These are phyloP conservation scores for Syngnathus rostellatus DNA, from an alignment of 2,797 vertebrate genomes.

Conservation along the genomic window DNA sequence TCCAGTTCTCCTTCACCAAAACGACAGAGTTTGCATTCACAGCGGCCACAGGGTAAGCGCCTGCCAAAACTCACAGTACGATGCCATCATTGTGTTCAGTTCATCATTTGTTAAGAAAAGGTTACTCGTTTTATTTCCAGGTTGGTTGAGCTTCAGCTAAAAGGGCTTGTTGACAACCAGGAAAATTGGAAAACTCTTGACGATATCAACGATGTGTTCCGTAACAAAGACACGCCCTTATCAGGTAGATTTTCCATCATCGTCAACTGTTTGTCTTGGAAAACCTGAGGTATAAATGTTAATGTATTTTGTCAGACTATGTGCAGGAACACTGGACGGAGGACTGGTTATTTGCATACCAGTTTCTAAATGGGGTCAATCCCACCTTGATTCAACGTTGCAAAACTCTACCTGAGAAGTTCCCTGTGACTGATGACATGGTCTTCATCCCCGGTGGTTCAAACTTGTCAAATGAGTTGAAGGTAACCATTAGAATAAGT, in stretches of 20 bases:
- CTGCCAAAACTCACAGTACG: not conserved
- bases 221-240: constrained; percentile 21
- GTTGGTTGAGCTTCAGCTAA: constrained; percentile 37
- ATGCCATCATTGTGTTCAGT: no score
- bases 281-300: no score
- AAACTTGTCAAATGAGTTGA: constrained; percentile 35
- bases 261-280: no score
- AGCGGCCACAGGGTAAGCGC: constrained; percentile 20
- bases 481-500: constrained; percentile 26
- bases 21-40: constrained; percentile 22
- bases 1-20: constrained; percentile 53
- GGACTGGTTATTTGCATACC: constrained; percentile 55
- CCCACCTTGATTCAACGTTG: constrained; percentile 51
- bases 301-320: constrained; percentile 32
- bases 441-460: constrained; percentile 2
- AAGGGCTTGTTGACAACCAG: not conserved
- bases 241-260: constrained; percentile 27
- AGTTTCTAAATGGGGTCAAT: constrained; percentile 57
- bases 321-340: constrained; percentile 51
- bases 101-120: not conserved
- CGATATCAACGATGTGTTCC: constrained; percentile 27
- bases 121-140: constrained; percentile 21
- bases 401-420: constrained; percentile 31
- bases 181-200: constrained; percentile 30
- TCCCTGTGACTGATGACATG: constrained; percentile 46